A percentile compares a stretch with the other conserved stretches of the same genome.
Evolutionary conservation across 64 coral and sea anemone genomes (phyloP).

Genomic region (Hydrozoanthus tunicans): DNA sequence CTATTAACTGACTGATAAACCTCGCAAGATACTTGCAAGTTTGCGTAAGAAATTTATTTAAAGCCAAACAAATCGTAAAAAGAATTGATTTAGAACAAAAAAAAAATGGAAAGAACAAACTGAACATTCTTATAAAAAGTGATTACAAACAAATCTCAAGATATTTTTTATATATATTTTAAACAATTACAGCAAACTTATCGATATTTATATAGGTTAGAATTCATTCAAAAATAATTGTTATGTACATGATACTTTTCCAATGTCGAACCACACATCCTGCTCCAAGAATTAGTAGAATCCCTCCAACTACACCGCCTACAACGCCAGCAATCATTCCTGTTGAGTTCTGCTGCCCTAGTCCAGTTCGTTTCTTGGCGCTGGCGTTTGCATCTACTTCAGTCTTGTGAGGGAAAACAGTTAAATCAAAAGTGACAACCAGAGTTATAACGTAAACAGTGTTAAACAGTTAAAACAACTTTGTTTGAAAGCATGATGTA

Average conservation of each 20-base stretch:
- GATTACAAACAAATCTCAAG: too few relatives aligned
- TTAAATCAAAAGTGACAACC: background rate
- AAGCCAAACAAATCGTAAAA: too few relatives aligned
- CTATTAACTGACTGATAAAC: too few relatives aligned
- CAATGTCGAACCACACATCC: constrained; percentile 2
- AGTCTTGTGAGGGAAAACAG: background rate
- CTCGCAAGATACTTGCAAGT: too few relatives aligned
- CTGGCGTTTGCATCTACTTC: background rate
- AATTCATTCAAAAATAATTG: background rate
- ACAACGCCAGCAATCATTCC: background rate
- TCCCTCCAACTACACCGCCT: constrained; percentile 30
- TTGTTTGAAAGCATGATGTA: background rate
- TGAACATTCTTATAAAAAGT: too few relatives aligned
- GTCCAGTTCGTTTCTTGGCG: background rate
- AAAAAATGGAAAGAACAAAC: too few relatives aligned
- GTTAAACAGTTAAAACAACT: background rate
- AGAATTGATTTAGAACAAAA: too few relatives aligned
- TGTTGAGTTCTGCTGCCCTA: background rate
- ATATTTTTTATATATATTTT: background rate
- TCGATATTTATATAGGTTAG: background rate
- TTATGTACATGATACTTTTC: background rate
- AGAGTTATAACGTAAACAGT: background rate
- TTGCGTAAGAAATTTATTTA: too few relatives aligned
- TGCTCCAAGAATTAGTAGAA: background rate
- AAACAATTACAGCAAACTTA: background rate